Evolutionary conservation across 2,113 vertebrate species (phyloP).

Genomic region (Tricholaema leucomelas): DNA sequence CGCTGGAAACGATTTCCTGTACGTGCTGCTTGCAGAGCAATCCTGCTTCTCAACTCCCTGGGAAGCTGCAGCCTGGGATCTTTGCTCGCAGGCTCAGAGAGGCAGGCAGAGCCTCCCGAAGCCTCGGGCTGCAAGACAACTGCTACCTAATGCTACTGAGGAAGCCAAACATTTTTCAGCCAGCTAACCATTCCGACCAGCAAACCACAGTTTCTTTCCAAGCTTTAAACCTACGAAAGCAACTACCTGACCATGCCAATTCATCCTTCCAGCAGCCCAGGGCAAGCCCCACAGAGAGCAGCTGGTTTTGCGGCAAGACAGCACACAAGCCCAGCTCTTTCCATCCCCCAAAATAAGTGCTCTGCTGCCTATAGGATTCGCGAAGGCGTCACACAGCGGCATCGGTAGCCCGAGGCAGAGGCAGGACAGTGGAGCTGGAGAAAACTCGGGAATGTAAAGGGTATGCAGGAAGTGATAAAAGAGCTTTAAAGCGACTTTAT

Average conservation of each 20-base stretch:
- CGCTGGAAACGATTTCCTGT: background rate
- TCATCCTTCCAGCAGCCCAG: background rate
- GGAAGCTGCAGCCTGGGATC: background rate
- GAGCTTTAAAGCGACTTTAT: conserved; percentile 58
- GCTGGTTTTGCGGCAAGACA: conserved; percentile 41
- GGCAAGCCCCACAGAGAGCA: conserved; percentile 49
- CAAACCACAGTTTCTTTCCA: background rate
- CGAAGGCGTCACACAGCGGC: background rate
- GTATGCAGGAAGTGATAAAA: background rate
- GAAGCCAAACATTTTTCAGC: background rate
- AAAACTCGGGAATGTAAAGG: conserved; percentile 37
- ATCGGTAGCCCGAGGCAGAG: background rate
- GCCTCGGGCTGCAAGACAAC: background rate
- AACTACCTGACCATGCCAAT: background rate
- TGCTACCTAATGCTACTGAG: background rate
- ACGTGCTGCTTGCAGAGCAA: background rate
- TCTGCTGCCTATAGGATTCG: background rate
- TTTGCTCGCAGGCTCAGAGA: background rate
- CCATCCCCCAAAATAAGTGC: conserved; percentile 28
- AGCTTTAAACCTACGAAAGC: background rate
- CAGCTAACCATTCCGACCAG: background rate
- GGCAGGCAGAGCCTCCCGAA: background rate
- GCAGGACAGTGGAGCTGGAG: background rate
- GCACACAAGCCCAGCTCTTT: background rate
- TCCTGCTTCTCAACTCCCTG: background rate